Conservation (phyloP, 2,797 vertebrate species). For the Gambelia wislizenii region DNA sequence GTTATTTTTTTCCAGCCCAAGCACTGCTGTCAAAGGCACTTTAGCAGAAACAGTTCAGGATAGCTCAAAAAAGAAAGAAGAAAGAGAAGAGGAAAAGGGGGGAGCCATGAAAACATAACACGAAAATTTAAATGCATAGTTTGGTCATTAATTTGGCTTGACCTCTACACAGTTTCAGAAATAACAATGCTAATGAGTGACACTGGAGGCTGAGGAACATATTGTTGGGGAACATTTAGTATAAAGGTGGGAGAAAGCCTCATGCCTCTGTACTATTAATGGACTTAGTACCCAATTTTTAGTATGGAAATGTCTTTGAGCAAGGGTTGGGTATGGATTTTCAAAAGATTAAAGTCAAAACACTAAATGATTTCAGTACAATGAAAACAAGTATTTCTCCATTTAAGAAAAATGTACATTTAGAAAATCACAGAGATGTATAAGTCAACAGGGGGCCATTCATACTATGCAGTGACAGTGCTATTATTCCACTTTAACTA, state of each 20-base stretch:
- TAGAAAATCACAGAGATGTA: conserved; percentile 15
- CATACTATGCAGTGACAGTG: no score
- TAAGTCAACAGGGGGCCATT: background rate
- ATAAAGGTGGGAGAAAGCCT: conserved; percentile 6
- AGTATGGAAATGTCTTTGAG: conserved; percentile 33
- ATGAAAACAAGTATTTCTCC: conserved; percentile 9
- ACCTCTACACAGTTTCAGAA: conserved; percentile 45
- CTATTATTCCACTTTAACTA: no score
- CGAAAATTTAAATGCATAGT: conserved; percentile 50
- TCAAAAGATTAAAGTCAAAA: conserved; percentile 40
- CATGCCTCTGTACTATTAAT: conserved; percentile 18
- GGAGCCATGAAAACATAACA: conserved; percentile 45
- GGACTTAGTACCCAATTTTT: conserved; percentile 64
- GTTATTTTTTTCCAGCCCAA: conserved; percentile 33
- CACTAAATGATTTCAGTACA: background rate
- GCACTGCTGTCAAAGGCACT: conserved; percentile 48
- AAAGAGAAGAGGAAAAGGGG: background rate
- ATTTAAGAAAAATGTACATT: conserved; percentile 34
- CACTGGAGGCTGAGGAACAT: conserved; percentile 50
- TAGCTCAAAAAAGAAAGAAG: background rate
- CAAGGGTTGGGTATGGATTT: background rate
- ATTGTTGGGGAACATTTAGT: conserved; percentile 61
- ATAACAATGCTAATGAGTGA: conserved; percentile 66
- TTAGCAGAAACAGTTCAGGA: conserved; percentile 46
- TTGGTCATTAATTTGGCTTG: conserved; percentile 65